A percentile compares a stretch with the other conserved stretches of the same genome.
phyloP scores from a whole-genome alignment of 2,797 vertebrate genomes.

The Myotis pilosus region DNA sequence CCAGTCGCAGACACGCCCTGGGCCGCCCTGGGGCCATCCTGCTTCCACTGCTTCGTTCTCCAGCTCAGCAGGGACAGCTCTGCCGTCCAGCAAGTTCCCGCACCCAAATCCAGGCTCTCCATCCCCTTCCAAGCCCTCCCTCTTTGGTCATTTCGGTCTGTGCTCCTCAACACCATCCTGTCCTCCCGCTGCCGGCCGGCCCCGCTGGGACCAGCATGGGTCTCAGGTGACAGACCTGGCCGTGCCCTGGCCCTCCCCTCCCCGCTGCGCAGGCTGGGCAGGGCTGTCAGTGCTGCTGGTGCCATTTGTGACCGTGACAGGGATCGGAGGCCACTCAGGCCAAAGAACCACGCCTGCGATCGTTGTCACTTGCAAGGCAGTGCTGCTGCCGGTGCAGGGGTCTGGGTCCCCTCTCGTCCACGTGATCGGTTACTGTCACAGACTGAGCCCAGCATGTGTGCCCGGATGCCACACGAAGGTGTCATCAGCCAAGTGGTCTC shows the following conservation, averaged over 20 bases:
- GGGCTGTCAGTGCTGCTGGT: not conserved
- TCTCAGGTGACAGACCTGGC: rapidly evolving
- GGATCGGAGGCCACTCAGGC: too few species aligned
- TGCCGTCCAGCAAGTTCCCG: rapidly evolving
- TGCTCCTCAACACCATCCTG: not conserved
- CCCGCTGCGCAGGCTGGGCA: not conserved
- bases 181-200: not conserved
- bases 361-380: not conserved
- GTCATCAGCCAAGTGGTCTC: not conserved
- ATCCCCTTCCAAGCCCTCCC: not conserved
- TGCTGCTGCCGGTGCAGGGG: not conserved
- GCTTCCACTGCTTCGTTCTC: not conserved
- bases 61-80: not conserved
- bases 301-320: not conserved
- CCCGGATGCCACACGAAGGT: not conserved
- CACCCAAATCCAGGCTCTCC: not conserved
- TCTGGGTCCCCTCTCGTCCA: not conserved
- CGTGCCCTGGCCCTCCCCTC: not conserved
- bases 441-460: not conserved
- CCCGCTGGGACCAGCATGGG: not conserved
- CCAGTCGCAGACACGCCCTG: rapidly evolving
- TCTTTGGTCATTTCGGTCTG: not conserved
- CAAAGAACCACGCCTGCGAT: not conserved
- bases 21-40: not conserved
- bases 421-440: rapidly evolving